These are phyloP conservation scores for Grapholita molesta DNA, from an alignment of 1,140 invertebrate species.

Conservation along the genomic window DNA sequence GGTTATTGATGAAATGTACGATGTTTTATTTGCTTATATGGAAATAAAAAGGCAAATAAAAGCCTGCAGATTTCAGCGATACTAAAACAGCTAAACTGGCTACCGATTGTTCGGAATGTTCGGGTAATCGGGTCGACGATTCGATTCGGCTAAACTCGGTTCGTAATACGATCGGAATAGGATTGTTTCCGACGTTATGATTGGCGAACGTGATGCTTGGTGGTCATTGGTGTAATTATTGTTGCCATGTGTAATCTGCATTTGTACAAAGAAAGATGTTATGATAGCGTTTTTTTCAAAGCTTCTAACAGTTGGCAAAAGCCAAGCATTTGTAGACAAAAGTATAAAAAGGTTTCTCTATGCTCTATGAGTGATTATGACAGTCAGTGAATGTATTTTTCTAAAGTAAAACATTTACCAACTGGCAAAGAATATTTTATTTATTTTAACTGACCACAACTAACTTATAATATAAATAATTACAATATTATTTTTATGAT, in stretches of 20 bases:
- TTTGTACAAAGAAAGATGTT: neutral
- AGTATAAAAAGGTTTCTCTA: neutral
- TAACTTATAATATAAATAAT: no score
- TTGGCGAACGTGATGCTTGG: neutral
- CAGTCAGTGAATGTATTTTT: neutral
- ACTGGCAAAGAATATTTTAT: no score
- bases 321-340: neutral
- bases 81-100: slow-evolving; percentile 6
- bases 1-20: neutral
- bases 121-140: neutral
- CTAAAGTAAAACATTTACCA: neutral
- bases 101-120: neutral
- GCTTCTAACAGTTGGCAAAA: neutral
- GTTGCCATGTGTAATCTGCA: neutral
- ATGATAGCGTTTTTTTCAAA: neutral
- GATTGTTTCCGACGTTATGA: neutral
- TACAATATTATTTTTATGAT: no score
- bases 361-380: neutral
- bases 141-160: neutral
- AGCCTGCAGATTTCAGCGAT: neutral
- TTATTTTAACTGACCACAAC: no score
- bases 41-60: slow-evolving; percentile 13
- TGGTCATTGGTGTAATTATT: neutral
- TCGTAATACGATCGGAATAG: neutral
- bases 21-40: neutral